Conservation (phyloP, 2,888 invertebrate genomes). For the Acleris laterana region DNA sequence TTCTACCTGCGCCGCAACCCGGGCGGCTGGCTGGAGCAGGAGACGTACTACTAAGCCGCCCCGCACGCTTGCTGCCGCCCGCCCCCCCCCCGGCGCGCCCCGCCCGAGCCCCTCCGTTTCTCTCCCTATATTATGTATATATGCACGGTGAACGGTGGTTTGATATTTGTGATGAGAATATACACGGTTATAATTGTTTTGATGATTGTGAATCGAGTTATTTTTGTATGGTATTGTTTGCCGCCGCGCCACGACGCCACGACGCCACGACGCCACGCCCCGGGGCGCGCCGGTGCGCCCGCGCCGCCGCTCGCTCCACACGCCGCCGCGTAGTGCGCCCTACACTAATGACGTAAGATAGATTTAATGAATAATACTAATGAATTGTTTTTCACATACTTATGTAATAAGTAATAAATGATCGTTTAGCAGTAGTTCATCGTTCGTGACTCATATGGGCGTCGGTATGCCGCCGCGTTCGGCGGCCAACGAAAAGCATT, state of each 20-base stretch:
- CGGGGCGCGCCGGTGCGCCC: conserved; percentile 26
- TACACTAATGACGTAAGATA: conserved; percentile 64
- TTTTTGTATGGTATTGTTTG: conserved; percentile 75
- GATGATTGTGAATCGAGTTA: conserved; percentile 72
- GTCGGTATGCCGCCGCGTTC: conserved; percentile 63
- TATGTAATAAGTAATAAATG: conserved; percentile 77
- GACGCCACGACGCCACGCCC: background rate
- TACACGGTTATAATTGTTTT: conserved; percentile 63
- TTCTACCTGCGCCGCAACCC: conserved; percentile 98
- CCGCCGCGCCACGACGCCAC: conserved; percentile 38
- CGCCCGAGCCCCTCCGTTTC: conserved; percentile 38
- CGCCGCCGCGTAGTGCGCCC: conserved; percentile 56
- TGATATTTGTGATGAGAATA: conserved; percentile 73
- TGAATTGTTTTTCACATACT: conserved; percentile 79
- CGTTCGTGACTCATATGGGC: conserved; percentile 66
- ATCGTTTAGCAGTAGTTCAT: conserved; percentile 75
- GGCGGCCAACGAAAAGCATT: conserved; percentile 82
- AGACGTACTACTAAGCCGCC: conserved; percentile 95
- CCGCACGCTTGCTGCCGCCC: conserved; percentile 72
- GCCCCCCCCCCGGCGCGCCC: conserved; percentile 60
- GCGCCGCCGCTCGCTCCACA: conserved; percentile 22
- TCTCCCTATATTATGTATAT: conserved; percentile 71
- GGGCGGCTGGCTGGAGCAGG: conserved; percentile 99
- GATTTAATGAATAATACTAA: conserved; percentile 66
- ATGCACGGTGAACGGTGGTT: conserved; percentile 75